Conservation (phyloP, 2,797 vertebrate genomes). For the Coendou prehensilis region DNA sequence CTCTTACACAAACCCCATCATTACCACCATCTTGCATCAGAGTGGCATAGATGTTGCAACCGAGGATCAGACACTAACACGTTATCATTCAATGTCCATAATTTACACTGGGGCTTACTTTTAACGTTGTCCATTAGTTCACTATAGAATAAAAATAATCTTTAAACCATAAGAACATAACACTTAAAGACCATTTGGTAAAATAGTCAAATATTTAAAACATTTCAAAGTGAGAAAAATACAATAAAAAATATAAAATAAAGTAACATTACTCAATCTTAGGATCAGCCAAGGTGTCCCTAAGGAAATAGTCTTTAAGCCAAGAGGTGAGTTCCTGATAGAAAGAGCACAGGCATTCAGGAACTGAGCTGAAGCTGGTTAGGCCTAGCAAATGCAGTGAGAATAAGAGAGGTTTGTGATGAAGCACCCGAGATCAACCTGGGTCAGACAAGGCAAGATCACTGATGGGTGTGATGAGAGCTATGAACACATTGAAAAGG, state of each 20-base stretch:
- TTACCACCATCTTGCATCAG: not conserved
- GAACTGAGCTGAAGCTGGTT: not conserved
- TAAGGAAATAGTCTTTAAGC: not conserved
- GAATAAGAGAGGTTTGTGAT: not conserved
- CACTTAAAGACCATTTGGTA: not conserved
- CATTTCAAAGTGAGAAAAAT: constrained; percentile 3
- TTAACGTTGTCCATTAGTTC: not conserved
- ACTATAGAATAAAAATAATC: not conserved
- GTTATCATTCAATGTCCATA: not conserved
- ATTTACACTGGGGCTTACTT: not conserved
- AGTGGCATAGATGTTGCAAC: not conserved
- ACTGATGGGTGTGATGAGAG: not conserved
- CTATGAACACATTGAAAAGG: not conserved
- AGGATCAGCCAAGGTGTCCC: not conserved
- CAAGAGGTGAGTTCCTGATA: not conserved
- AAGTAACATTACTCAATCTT: not conserved
- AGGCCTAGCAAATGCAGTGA: not conserved
- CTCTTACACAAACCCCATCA: not conserved
- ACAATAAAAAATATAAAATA: not conserved
- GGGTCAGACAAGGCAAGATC: not conserved
- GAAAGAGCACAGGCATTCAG: not conserved
- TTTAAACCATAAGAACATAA: not conserved
- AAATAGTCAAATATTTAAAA: not conserved
- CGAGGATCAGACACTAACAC: not conserved
- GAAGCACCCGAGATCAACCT: not conserved